A percentile compares a stretch with the other conserved stretches of the same genome.
Evolutionary conservation across 2,113 vertebrate species (phyloP).

Genomic region (Himantopus leucocephalus): DNA sequence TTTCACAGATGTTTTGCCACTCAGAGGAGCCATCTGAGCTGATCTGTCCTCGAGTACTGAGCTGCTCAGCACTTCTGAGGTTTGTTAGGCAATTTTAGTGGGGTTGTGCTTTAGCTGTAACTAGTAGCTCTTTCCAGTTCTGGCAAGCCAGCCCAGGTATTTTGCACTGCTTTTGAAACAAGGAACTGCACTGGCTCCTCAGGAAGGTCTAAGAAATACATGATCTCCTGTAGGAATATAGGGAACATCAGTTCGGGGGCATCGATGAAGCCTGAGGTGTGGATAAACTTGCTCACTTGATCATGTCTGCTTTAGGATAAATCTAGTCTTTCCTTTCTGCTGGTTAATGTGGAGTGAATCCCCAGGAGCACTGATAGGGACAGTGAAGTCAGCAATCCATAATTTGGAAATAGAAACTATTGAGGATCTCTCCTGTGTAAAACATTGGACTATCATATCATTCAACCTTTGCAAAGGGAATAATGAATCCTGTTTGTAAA

Average conservation of each 20-base stretch:
- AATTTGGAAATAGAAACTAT: background rate
- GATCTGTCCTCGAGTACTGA: background rate
- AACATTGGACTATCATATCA: background rate
- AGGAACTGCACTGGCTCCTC: background rate
- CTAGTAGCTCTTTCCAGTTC: background rate
- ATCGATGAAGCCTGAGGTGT: accelerated
- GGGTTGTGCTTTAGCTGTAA: background rate
- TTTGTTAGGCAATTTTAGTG: background rate
- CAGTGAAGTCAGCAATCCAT: background rate
- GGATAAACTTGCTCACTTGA: background rate
- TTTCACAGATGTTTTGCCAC: background rate
- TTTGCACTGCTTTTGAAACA: background rate
- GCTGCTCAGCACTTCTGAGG: background rate
- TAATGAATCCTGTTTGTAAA: background rate
- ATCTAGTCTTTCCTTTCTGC: background rate
- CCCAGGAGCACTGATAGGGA: background rate
- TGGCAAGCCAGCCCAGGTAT: background rate
- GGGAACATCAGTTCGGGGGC: background rate
- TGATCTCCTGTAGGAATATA: background rate
- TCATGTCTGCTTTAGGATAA: background rate
- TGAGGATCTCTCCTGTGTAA: background rate
- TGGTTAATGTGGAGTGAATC: background rate
- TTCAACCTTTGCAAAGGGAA: background rate
- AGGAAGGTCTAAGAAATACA: background rate
- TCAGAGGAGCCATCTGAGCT: background rate